phyloP scores from a whole-genome alignment of 2,113 vertebrate genomes.

The Deroptyus accipitrinus region DNA sequence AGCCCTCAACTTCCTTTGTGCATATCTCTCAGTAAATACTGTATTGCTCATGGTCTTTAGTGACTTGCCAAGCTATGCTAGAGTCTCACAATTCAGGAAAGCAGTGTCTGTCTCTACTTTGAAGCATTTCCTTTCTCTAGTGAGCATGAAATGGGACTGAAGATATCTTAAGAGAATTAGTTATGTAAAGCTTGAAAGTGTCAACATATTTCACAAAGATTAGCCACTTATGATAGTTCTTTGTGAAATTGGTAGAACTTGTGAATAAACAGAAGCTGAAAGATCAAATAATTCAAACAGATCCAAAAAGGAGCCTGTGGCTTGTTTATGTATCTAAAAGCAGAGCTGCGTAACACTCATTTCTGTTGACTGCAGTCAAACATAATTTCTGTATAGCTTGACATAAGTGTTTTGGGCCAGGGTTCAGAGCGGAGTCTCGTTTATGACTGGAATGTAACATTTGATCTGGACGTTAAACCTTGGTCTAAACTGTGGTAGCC shows the following conservation, averaged over 20 bases:
- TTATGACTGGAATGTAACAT: not conserved
- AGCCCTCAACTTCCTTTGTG: not conserved
- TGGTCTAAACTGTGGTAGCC: not conserved
- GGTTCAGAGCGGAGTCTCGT: not conserved
- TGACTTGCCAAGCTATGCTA: not conserved
- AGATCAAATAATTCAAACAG: not conserved
- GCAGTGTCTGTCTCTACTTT: not conserved
- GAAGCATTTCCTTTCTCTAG: not conserved
- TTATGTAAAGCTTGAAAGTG: not conserved
- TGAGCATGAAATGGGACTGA: not conserved
- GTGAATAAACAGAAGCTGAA: not conserved
- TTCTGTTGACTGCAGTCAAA: not conserved
- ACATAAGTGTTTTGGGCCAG: not conserved
- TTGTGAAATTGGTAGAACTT: not conserved
- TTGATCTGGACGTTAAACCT: not conserved
- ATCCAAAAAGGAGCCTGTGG: not conserved
- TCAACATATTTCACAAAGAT: not conserved
- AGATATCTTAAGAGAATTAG: not conserved
- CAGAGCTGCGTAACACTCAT: not conserved
- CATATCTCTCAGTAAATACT: not conserved
- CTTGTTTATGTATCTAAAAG: not conserved
- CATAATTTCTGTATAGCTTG: not conserved
- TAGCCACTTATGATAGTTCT: not conserved
- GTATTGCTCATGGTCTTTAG: not conserved
- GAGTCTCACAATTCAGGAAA: not conserved